Base-by-base conservation (phyloP, 2,888 invertebrate species). In the Sarcophaga carnaria region DNA sequence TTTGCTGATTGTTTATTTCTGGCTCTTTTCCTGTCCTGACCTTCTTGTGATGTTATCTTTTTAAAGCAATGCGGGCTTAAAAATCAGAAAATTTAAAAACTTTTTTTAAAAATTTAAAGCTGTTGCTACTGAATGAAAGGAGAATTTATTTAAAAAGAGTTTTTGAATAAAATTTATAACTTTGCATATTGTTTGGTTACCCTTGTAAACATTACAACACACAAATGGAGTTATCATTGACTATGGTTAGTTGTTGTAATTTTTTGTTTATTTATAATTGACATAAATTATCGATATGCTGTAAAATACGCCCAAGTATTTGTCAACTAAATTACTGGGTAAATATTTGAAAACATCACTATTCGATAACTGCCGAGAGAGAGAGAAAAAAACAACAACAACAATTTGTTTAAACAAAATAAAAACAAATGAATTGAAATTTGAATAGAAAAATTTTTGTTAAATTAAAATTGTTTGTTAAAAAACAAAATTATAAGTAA, bases 261-360 rank as follows among this genome's bases (percentile, higher is more conserved):
- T 77, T 77, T 82, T 79, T 72, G 76, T 80, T 83, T 83, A 67
- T 27, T 66, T 37, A 79, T 81, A 87, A 87, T 87, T 87, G 87
- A 87, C 87, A 90, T 76, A 90, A 88, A 90, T 91, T 90, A 91
- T 90, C 90, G 90, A 90, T 76, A 88, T 89, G 88, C 89, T 90
- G 90, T 90, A 89, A 91, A 80, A 84, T 79, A 74, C 62, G 78
- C 67, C 12, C 37, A 72, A 78, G 37, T 91, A 89, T 91, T 89
- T 91, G 88, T 89, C 87, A 87, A 83, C 88, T 90, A 89, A 91
- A 91, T 91, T 89, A 90, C 87, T 89, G 85, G 87, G 90, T 88
- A 89, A 91, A 91, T 91, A 91, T 92, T 91, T 90, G 71, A 72
- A 54, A 88, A 74, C 87, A 87, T 85, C 72, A 79, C 88, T 81